Evolutionary conservation across 2,888 invertebrate species (phyloP), one percentile per base, ranked within the genome.

Genomic region (Drosophila picticornis): DNA sequence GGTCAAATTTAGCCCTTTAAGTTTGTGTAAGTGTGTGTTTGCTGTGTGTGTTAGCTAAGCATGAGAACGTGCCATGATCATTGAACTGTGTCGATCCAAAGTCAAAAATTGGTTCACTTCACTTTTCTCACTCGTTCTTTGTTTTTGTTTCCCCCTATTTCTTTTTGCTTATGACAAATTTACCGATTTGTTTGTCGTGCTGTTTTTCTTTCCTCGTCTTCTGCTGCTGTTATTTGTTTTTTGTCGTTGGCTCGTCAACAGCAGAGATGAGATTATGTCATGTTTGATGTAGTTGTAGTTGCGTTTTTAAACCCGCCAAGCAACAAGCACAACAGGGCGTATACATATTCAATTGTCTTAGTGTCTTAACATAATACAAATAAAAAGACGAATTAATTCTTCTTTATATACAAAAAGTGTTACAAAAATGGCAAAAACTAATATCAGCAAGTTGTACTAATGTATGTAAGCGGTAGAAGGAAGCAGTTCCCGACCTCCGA

Each of bases 251-350:
- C 50, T 40, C 64, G 53, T 66, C 52, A 67, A 70, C 57, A 70
- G 62, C 77, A 66, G 36, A 66, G 84, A 82, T 66, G 36, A 72
- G 87, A 84, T 87, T 84, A 87, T 87, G 84, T 84, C 83, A 87
- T 79, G 63, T 79, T 61, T 80, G 40, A 67, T 67, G 69, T 75
- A 61, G 71, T 71, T 72, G 60, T 79, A 59, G 64, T 79, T 72
- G 50, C 67, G 40, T 61, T 63, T 53, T 51, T n/a, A 22, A 36
- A 50, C 56, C 43, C 32, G 56, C 31, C 10, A 68, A 60, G 22
- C 40, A 59, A n/a, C 2, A 13, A 22, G 52, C 22, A 16, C 66
- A 51, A 22, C 48, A 46, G 32, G 55, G 66, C 56, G 57, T 68
- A 66, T 66, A 27, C 56, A 5, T 32, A n/a, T n/a, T 25, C 6